Base-by-base conservation (phyloP, 2,888 invertebrate species). In the Sthenelais limicola region DNA sequence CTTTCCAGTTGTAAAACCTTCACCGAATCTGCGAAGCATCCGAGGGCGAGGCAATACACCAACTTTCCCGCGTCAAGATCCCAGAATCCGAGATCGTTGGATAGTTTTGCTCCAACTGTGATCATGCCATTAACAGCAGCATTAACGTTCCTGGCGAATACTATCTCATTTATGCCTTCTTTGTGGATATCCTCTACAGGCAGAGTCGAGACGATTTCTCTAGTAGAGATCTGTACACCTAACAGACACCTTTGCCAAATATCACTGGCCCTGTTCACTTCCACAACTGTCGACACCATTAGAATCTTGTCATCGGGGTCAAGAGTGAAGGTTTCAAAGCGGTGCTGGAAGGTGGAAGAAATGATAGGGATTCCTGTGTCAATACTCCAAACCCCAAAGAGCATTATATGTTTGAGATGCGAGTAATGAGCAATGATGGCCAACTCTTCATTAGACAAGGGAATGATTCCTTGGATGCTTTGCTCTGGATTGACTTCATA, bases 391-490 rank as follows among this genome's bases (percentile, higher is more conserved):
- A 78, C 76, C 35, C 74, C 24, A 3, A 78, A 28, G 48, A 73
- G 74, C 73, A 72, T 78, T 26, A 68, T 18, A 43, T 74, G 73
- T 43, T 76, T 74, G 18, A 78, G 35, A 51, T 78, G 75, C 7
- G 77, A 78, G 68, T 76, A 78, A 49, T 75, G 74, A 2, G 67
- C 71, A 18, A 78, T 71, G 47, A 78, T 66, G 35, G 77, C 48
- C 30, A 77, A 78, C 28, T 73, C 73, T 15, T 56, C 51, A 12
- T 32, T 62, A 24, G 66, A 51, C 21, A 75, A 75, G 1, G 66
- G 30, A 15, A 76, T 33, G 9, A 78, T 67, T n/a, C 66, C 62
- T 4, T 38, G n/a, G 24, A 72, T 12, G 0, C 43, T 3, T 69
- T 78, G 78, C 32, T 78, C 77, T 0, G 26, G 32, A 54, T 71